These are phyloP conservation scores for Anas bernieri DNA, from an alignment of 2,797 vertebrate species.

Conservation along the genomic window DNA sequence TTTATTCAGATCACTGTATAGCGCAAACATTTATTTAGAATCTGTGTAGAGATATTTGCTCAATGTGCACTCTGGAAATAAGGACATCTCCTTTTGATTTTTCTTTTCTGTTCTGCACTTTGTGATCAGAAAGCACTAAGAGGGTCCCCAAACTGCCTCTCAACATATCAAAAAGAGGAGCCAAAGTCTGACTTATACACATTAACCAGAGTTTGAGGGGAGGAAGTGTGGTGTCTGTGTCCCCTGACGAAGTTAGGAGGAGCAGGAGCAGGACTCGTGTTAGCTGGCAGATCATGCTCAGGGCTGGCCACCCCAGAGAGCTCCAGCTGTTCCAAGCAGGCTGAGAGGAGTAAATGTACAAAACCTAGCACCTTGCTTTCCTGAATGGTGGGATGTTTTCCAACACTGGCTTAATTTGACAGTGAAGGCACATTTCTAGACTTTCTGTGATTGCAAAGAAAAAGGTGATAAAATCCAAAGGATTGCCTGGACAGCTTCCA, in stretches of 20 bases:
- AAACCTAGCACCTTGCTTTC: neutral
- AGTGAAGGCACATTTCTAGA: neutral
- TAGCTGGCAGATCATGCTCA: rapidly evolving
- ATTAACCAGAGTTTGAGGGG: neutral
- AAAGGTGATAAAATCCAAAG: neutral
- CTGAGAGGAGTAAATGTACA: neutral
- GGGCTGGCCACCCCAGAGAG: neutral
- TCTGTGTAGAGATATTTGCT: neutral
- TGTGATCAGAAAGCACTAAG: neutral
- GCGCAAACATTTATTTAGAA: neutral
- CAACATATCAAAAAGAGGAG: neutral
- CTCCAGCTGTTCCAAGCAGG: neutral
- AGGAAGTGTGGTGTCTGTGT: neutral
- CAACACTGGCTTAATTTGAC: neutral
- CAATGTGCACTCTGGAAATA: neutral
- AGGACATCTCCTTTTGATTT: neutral
- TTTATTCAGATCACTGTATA: neutral
- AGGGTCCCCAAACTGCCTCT: neutral
- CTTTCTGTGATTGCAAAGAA: neutral
- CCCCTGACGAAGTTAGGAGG: neutral
- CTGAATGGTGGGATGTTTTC: rapidly evolving
- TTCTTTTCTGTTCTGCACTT: neutral
- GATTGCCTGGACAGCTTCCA: neutral
- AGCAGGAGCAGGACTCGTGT: neutral
- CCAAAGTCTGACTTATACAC: neutral